phyloP scores from a whole-genome alignment of 2,888 invertebrate genomes.

The Clostera curtula region DNA sequence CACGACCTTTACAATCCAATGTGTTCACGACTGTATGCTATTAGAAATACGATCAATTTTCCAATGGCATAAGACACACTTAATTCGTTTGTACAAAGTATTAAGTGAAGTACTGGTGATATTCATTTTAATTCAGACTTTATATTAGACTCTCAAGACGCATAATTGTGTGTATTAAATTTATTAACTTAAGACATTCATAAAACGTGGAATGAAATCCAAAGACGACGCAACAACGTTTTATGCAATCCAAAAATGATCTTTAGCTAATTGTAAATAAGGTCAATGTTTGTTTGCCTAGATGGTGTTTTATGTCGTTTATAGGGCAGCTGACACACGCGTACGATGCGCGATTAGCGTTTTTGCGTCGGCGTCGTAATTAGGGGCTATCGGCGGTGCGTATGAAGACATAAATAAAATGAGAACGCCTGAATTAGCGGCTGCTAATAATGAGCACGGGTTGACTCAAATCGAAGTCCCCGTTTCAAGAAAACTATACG shows the following conservation, averaged over 20 bases:
- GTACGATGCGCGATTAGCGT: conserved; percentile 68
- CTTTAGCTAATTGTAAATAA: neutral
- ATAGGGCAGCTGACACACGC: conserved; percentile 21
- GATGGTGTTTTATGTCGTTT: conserved; percentile 15
- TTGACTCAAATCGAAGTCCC: conserved; percentile 49
- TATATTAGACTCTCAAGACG: no score
- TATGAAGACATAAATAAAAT: conserved; percentile 74
- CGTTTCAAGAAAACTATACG: no score
- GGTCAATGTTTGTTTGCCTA: conserved; percentile 9
- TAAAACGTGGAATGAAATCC: no score
- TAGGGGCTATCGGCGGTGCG: conserved; percentile 70
- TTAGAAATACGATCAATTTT: no score
- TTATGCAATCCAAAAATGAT: conserved; percentile 4
- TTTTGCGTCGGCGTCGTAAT: conserved; percentile 67
- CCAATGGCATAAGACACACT: no score
- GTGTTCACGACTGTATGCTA: no score
- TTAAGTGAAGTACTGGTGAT: no score
- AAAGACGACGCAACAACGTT: conserved; percentile 4
- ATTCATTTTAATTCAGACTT: no score
- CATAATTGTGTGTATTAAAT: no score
- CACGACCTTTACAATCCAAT: conserved; percentile 14
- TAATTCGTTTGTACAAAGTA: no score
- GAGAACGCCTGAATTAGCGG: conserved; percentile 58
- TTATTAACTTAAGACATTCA: no score
- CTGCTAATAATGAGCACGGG: conserved; percentile 34